These are phyloP conservation scores for Anthrax anthrax DNA, from an alignment of 2,888 invertebrate genomes.

Conservation along the genomic window DNA sequence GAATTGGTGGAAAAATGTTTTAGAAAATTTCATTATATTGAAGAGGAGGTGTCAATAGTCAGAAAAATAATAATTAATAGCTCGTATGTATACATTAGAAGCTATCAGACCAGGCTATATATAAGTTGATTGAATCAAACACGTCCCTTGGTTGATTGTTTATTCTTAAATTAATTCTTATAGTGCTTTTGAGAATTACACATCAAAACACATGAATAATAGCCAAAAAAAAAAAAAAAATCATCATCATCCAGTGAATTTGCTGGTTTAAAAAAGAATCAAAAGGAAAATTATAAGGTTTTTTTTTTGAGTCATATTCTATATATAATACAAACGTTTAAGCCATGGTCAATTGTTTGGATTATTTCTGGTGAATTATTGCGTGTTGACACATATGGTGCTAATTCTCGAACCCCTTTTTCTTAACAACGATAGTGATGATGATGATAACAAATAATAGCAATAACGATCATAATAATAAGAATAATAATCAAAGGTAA, in stretches of 20 bases:
- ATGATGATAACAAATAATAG: not conserved
- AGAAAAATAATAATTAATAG: constrained; percentile 3
- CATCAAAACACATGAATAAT: no score
- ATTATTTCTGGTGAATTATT: constrained; percentile 36
- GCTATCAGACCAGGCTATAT: no score
- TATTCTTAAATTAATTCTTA: no score
- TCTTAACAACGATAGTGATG: not conserved
- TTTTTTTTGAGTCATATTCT: not conserved
- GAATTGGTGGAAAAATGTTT: no score
- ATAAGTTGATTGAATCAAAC: no score
- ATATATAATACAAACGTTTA: constrained; percentile 4
- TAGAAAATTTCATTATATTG: not conserved
- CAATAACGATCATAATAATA: not conserved
- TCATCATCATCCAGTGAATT: no score
- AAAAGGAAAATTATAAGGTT: not conserved
- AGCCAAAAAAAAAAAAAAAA: no score
- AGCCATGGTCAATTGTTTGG: constrained; percentile 30
- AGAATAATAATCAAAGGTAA: not conserved
- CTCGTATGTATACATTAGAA: no score
- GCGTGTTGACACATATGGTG: constrained; percentile 37
- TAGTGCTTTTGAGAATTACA: no score
- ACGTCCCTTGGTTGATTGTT: no score
- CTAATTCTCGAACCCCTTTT: constrained; percentile 20
- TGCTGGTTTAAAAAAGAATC: not conserved
- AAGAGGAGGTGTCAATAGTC: constrained; percentile 4